Conservation (phyloP, 2,113 vertebrate genomes). For the Oncorhynchus masou region DNA sequence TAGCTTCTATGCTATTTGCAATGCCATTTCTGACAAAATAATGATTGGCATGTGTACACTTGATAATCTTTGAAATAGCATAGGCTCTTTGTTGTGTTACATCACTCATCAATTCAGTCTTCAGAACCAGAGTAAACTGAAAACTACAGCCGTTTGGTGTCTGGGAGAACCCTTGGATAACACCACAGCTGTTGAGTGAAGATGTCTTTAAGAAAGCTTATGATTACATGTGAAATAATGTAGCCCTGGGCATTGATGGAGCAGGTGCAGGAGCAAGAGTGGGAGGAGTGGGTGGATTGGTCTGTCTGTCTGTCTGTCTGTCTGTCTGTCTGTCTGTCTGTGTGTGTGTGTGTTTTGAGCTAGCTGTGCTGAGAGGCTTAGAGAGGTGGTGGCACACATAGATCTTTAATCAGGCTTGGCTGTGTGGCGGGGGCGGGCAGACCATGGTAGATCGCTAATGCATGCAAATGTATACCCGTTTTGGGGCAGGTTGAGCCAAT, state of each 20-base stretch:
- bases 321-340: not conserved
- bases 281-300: not conserved
- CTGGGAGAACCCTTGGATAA: not conserved
- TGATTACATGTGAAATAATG: constrained; percentile 22
- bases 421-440: constrained; percentile 64
- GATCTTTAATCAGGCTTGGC: constrained; percentile 75
- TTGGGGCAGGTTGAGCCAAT: constrained; percentile 72
- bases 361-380: constrained; percentile 46
- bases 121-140: no score
- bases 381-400: constrained; percentile 61
- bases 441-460: constrained; percentile 72
- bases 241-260: not conserved
- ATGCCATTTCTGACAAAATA: not conserved
- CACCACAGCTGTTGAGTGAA: constrained; percentile 7
- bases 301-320: not conserved
- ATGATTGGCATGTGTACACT: no score
- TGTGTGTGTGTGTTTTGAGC: constrained; percentile 42
- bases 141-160: not conserved
- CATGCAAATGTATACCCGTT: constrained; percentile 76
- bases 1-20: no score
- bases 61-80: no score
- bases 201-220: not conserved
- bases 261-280: not conserved
- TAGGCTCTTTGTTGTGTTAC: no score
- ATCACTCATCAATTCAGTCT: no score